Conservation (phyloP, 2,888 invertebrate species). For the Petrolisthes cinctipes region DNA sequence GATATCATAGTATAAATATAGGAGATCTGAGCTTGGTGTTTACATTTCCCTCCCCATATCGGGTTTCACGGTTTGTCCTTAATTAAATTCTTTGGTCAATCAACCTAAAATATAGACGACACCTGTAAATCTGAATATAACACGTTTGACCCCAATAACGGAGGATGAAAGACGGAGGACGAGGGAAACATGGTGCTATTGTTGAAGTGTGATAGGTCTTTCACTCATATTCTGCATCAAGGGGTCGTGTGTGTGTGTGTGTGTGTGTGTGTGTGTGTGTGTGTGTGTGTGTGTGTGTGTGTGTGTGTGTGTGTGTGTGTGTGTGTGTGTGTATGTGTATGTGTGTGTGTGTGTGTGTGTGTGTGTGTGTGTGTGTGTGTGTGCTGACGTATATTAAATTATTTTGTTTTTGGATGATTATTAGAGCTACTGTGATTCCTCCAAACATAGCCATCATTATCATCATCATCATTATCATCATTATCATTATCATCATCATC, state of each 20-base stretch:
- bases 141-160: too few species aligned
- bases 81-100: too few species aligned
- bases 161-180: too few species aligned
- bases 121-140: too few species aligned
- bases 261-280: conserved; percentile 23
- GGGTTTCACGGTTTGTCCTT: too few species aligned
- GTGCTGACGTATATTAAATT: neutral
- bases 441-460: neutral
- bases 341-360: conserved; percentile 28
- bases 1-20: too few species aligned
- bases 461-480: neutral
- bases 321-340: conserved; percentile 15
- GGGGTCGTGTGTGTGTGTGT: neutral
- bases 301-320: conserved; percentile 1
- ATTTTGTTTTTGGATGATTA: neutral
- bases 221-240: neutral
- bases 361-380: neutral
- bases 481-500: neutral
- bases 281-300: conserved; percentile 32
- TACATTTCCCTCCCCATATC: too few species aligned
- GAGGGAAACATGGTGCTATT: too few species aligned
- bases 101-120: too few species aligned
- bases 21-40: too few species aligned
- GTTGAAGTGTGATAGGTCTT: too few species aligned
- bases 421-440: neutral